phyloP scores from a whole-genome alignment of 64 coral and sea anemone genomes.

The Montipora sp. region DNA sequence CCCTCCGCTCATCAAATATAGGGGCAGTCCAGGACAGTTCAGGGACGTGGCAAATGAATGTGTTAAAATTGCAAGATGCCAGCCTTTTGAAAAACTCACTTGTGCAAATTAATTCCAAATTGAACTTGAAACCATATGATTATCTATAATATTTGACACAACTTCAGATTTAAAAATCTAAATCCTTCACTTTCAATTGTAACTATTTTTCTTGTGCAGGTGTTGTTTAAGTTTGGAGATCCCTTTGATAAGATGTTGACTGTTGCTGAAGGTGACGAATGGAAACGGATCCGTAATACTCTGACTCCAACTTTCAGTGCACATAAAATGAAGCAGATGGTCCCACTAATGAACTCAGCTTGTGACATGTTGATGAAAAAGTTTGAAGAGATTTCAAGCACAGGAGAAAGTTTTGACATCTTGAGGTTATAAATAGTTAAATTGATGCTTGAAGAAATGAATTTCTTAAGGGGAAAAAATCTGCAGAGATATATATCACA shows the following conservation, averaged over 20 bases:
- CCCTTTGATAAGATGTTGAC: conserved; percentile 24
- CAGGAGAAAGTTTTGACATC: conserved; percentile 55
- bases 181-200: too few species aligned
- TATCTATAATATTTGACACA: too few species aligned
- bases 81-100: too few species aligned
- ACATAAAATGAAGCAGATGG: conserved; percentile 61
- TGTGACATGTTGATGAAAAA: conserved; percentile 71
- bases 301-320: conserved; percentile 64
- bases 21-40: too few species aligned
- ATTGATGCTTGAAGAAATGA: not conserved
- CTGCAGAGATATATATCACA: too few species aligned
- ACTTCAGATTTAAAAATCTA: too few species aligned
- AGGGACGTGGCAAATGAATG: too few species aligned
- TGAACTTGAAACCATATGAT: too few species aligned
- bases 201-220: not conserved
- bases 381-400: conserved; percentile 21
- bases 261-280: conserved; percentile 36
- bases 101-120: too few species aligned
- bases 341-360: conserved; percentile 46
- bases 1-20: too few species aligned
- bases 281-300: conserved; percentile 67
- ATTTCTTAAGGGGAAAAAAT: too few species aligned
- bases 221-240: conserved; percentile 21
- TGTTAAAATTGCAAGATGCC: too few species aligned
- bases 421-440: conserved; percentile 16